A percentile compares a stretch with the other conserved stretches of the same genome.
phyloP scores from a whole-genome alignment of 2,888 invertebrate genomes.

The Stramonita haemastoma region DNA sequence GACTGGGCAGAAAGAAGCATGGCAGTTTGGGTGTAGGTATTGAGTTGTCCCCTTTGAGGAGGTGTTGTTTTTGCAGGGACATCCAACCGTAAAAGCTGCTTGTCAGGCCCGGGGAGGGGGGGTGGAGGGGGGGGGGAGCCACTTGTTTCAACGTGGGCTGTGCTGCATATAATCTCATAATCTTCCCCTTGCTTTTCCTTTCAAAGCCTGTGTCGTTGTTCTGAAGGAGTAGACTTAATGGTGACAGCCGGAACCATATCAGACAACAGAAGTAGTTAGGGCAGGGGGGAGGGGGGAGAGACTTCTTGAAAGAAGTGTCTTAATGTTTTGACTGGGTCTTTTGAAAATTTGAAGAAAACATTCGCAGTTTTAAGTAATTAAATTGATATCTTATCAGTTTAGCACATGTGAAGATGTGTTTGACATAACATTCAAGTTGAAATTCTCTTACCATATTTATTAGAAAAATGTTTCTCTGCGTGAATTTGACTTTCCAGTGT shows the following conservation, averaged over 20 bases:
- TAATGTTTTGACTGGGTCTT: background rate
- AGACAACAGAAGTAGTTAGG: no score
- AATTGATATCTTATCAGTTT: no score
- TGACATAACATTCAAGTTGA: no score
- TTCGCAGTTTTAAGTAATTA: background rate
- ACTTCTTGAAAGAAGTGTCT: background rate
- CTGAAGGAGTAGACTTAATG: background rate
- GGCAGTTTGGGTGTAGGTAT: background rate
- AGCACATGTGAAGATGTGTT: no score
- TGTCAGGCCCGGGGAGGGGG: background rate
- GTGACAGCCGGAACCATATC: background rate
- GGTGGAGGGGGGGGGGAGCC: background rate
- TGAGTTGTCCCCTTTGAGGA: background rate
- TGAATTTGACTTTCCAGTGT: no score
- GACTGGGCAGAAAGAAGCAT: background rate
- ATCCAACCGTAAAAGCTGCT: conserved; percentile 26
- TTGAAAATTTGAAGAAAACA: background rate
- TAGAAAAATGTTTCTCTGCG: no score
- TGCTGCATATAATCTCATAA: conserved; percentile 9
- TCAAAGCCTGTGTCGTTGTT: background rate
- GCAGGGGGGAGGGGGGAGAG: background rate
- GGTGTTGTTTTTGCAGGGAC: conserved; percentile 23
- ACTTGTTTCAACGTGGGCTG: background rate
- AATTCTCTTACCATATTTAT: no score
- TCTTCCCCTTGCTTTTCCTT: background rate